These are phyloP conservation scores for Volucella zonaria DNA, from an alignment of 2,888 invertebrate genomes.

Conservation along the genomic window DNA sequence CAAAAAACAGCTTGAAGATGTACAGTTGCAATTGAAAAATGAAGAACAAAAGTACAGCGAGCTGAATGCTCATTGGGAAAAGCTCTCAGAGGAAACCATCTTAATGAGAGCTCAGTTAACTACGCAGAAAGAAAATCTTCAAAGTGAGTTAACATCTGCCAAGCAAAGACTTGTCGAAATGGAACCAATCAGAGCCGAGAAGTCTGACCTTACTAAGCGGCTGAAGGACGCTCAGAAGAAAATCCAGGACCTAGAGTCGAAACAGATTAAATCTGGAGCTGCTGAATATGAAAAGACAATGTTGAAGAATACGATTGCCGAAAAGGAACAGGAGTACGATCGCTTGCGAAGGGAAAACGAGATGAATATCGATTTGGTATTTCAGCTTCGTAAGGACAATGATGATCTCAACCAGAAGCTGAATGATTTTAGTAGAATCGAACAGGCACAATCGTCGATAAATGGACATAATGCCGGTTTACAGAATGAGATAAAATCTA, in stretches of 20 bases:
- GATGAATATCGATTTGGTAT: constrained; percentile 88
- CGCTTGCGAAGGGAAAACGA: constrained; percentile 87
- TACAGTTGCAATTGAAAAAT: constrained; percentile 87
- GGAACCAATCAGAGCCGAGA: constrained; percentile 79
- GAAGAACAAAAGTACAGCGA: constrained; percentile 91
- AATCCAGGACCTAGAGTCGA: constrained; percentile 79
- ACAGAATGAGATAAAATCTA: constrained; percentile 89
- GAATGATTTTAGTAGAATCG: constrained; percentile 92
- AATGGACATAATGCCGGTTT: constrained; percentile 89
- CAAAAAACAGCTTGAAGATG: constrained; percentile 83
- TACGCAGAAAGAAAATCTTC: constrained; percentile 91
- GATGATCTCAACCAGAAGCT: constrained; percentile 91
- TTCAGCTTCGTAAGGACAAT: constrained; percentile 88
- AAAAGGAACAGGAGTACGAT: constrained; percentile 89
- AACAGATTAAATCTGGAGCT: constrained; percentile 77
- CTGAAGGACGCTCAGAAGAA: constrained; percentile 79
- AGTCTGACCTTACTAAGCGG: constrained; percentile 79
- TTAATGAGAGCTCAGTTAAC: constrained; percentile 91
- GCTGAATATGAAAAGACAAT: constrained; percentile 87
- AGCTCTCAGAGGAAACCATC: constrained; percentile 92
- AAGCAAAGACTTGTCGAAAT: constrained; percentile 79
- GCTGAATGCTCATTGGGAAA: constrained; percentile 91
- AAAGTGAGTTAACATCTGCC: constrained; percentile 82
- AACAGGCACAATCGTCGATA: constrained; percentile 91
- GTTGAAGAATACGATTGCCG: constrained; percentile 88